Evolutionary conservation across 2,797 vertebrate genomes (phyloP), one percentile per base, ranked within the genome.

Genomic region (Anguilla megastoma): DNA sequence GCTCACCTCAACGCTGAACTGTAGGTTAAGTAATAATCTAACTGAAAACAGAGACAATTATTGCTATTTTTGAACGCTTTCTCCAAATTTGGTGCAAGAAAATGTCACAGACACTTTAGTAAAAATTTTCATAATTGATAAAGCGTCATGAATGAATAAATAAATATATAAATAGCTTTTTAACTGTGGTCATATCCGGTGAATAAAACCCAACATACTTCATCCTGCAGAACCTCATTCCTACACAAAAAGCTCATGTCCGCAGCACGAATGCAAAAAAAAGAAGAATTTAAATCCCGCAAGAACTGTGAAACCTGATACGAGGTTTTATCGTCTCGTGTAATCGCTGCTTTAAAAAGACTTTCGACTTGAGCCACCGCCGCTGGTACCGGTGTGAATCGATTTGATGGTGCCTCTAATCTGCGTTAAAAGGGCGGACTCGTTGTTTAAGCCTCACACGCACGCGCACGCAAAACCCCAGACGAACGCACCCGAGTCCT

Each of bases 401-500:
- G 83, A 84, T 84, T 84, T 54, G 27, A 84, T 56, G 9, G 52
- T 18, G 50, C 33, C 24, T 48, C 79, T 82, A 50, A 48, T 76
- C 33, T 76, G 33, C 36, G 50, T 24, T 27, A 84, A 16, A 89
- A 82, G 16, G 45, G 79, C 18, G 9, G 18, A 9, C 41, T 91
- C 86, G 85, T 91, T 91, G 93, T 88, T 87, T 89, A 89, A 89
- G 87, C 90, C 89, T 84, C 30, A 60, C 83, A 30, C 66, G 52
- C 87, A 60, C 50, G 27, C 54, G 41, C 83, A 52, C 84, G 69
- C 33, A 36, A 10, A 33, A 74, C 3, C 83, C 52, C 80, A 94
- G 91, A 92, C 90, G 92, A 91, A 91, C 90, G 91, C 88, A 92
- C 93, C 91, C 86, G 91, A 95, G 95, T 95, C 94, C 95, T 96